Percentiles rank a stretch among this genome's conserved stretches.
phyloP scores from a whole-genome alignment of 2,888 invertebrate species.

The Odontocolon sp. region DNA sequence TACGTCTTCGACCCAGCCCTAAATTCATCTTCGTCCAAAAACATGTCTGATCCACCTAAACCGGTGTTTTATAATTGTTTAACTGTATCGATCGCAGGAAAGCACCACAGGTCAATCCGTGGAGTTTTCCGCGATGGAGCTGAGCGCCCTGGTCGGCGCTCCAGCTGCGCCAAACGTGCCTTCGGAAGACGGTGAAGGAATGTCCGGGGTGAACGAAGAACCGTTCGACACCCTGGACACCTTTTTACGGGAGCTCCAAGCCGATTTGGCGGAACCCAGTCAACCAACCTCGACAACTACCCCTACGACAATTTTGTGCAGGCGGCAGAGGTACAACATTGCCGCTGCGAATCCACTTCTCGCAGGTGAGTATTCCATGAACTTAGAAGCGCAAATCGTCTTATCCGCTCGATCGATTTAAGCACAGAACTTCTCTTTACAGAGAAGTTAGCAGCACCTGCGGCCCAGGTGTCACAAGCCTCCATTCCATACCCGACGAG shows the following conservation, averaged over 20 bases:
- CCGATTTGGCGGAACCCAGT: conserved; percentile 77
- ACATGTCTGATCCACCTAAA: too few relatives aligned
- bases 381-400: too few relatives aligned
- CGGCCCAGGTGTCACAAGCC: conserved; percentile 79
- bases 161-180: conserved; percentile 73
- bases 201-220: conserved; percentile 83
- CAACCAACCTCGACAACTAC: conserved; percentile 82
- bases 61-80: too few relatives aligned
- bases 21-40: too few relatives aligned
- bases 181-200: conserved; percentile 75
- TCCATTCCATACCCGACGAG: conserved; percentile 75
- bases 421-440: conserved; percentile 60
- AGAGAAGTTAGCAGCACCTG: conserved; percentile 82
- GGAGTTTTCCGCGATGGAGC: conserved; percentile 78
- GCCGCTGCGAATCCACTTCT: conserved; percentile 93
- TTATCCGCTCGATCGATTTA: conserved; percentile 27
- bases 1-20: conserved; percentile 73
- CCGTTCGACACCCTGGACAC: conserved; percentile 93
- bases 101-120: conserved; percentile 76
- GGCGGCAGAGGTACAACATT: conserved; percentile 88
- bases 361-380: conserved; percentile 87
- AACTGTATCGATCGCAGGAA: conserved; percentile 71
- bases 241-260: conserved; percentile 89
- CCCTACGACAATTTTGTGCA: conserved; percentile 74
- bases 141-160: conserved; percentile 76